Evolutionary conservation across 2,888 invertebrate species (phyloP), one percentile per base, ranked within the genome.

Genomic region (Xestoiulus laeticollis): DNA sequence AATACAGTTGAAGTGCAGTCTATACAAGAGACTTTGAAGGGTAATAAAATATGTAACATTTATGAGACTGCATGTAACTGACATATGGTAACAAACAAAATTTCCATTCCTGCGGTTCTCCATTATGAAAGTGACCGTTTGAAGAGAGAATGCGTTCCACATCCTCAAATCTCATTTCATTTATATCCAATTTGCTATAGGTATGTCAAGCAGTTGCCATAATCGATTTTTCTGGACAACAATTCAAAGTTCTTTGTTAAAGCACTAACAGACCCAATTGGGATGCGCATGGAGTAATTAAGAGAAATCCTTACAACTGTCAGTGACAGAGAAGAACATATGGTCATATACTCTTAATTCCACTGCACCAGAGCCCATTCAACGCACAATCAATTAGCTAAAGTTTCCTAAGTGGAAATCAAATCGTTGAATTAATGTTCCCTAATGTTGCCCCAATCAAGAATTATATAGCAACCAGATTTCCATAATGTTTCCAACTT

Each of bases 171-270:
- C 48, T 48, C 48, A 14, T 48, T 12, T 19, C 3, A 59, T 59
- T 59, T 19, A n/a, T 59, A 68, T 26, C 8, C 22, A 68, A 6
- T 22, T 68, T 22, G 68, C 22, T 26, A n/a, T n/a, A 12, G 8
- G 8, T 19, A 5, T 26, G 26, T 22, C 68, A 22, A 68, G 19
- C 68, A 53, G 68, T 68, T 26, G n/a, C 68, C 68, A 68, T 26
- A 68, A 68, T 68, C 68, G 68, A 68, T 68, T 68, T n/a, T 68
- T 68, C 68, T 68, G 68, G 68, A 22, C 68, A 68, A 19, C 68
- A 68, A 68, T 26, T 68, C 53, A 59, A 8, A 68, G 68, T 26
- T 68, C 68, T 68, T 68, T 68, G 68, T 26, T 26, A 22, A 10
- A 8, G 68, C 22, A 68, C 68, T 68, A 68, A 8, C 68, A 68